phyloP scores from a whole-genome alignment of 35 echinoderm and acorn worm species.

The Eucidaris tribuloides region DNA sequence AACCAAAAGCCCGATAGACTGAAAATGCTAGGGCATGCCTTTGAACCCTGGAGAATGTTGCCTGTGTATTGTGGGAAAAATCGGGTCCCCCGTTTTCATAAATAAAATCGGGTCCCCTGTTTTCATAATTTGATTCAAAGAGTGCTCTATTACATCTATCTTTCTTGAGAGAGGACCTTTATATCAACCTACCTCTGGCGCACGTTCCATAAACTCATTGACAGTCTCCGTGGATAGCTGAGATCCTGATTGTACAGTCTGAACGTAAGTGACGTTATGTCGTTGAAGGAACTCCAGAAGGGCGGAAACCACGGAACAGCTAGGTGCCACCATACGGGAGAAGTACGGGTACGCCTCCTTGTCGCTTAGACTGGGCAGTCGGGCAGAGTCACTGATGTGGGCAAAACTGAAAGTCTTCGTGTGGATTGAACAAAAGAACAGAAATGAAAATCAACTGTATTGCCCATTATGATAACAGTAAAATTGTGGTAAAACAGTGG shows the following conservation, averaged over 20 bases:
- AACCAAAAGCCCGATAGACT: too few species aligned
- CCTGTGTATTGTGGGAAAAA: too few species aligned
- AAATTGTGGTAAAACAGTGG: too few species aligned
- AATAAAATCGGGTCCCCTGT: too few species aligned
- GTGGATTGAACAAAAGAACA: too few species aligned
- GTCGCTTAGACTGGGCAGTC: slow-evolving; percentile 26
- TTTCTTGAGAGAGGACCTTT: background rate
- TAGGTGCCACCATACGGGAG: slow-evolving; percentile 20
- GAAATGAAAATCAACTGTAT: too few species aligned
- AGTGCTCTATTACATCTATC: background rate
- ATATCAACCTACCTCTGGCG: background rate
- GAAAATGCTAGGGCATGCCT: too few species aligned
- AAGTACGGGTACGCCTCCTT: slow-evolving; percentile 23
- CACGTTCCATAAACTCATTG: background rate
- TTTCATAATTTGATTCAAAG: too few species aligned
- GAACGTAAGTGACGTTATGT: slow-evolving; percentile 20
- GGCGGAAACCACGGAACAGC: background rate
- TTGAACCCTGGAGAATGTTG: too few species aligned
- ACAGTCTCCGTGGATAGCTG: background rate
- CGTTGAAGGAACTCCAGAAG: slow-evolving; percentile 12
- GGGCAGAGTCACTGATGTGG: slow-evolving; percentile 17
- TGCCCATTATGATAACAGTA: too few species aligned
- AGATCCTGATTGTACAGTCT: background rate
- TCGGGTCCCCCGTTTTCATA: too few species aligned
- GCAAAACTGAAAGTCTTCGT: slow-evolving; percentile 16